Conservation (phyloP, 1,140 invertebrate species). For the Hycleus cichorii region DNA sequence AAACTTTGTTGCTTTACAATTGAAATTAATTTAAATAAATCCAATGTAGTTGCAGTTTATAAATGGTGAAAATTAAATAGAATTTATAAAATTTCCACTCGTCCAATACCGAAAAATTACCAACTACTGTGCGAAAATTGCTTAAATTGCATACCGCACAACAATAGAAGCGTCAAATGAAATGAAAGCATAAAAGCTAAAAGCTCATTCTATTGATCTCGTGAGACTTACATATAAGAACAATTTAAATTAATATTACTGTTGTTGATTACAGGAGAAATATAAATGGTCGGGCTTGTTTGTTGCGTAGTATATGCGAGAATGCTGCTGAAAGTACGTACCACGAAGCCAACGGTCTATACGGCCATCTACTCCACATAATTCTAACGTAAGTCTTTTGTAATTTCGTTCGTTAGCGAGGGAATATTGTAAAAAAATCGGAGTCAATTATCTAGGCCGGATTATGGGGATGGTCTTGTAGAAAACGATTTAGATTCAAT, state of each 20-base stretch:
- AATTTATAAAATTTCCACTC: too few relatives aligned
- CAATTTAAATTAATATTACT: neutral
- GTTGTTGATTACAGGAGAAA: conserved; percentile 44
- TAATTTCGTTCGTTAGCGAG: neutral
- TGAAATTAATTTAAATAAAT: too few relatives aligned
- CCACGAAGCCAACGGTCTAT: conserved; percentile 50
- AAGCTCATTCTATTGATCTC: too few relatives aligned
- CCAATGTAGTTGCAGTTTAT: too few relatives aligned
- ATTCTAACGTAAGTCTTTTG: conserved; percentile 58
- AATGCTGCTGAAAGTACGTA: conserved; percentile 57
- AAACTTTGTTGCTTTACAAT: too few relatives aligned
- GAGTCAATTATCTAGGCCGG: conserved; percentile 27
- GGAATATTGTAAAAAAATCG: conserved; percentile 3
- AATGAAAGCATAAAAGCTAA: neutral
- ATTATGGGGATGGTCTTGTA: conserved; percentile 28
- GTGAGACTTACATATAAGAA: neutral
- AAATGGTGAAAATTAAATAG: too few relatives aligned
- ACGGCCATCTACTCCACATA: conserved; percentile 60
- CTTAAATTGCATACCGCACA: too few relatives aligned
- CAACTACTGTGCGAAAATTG: too few relatives aligned
- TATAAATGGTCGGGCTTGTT: conserved; percentile 56
- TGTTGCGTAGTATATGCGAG: conserved; percentile 66
- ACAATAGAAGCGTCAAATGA: neutral
- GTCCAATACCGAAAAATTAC: too few relatives aligned
- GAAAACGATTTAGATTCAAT: conserved; percentile 27